Conservation (phyloP, 2,888 invertebrate species). For the Lasioglossum leucozonium region DNA sequence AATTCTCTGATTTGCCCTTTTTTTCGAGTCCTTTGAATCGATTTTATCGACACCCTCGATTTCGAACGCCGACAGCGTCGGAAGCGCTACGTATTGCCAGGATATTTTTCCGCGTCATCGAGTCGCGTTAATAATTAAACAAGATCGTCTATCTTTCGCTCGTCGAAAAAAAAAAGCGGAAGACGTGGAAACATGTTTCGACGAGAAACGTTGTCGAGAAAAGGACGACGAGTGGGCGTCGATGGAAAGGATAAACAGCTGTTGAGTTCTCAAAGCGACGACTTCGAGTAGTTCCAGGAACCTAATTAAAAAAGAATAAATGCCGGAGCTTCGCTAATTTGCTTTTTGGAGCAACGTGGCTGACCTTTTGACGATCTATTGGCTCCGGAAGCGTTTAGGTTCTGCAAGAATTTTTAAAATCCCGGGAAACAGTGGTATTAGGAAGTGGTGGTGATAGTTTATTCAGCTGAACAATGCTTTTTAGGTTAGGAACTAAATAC, state of each 20-base stretch:
- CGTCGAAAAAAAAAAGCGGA: neutral
- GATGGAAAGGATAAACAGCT: constrained; percentile 27
- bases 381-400: neutral
- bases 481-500: neutral
- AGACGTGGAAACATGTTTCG: neutral
- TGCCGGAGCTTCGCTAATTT: neutral
- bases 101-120: neutral
- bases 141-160: neutral
- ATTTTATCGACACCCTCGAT: neutral
- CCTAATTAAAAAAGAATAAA: neutral
- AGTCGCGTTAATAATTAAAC: neutral
- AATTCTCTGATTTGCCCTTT: neutral
- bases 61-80: neutral
- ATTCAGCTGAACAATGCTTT: neutral
- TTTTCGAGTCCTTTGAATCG: neutral
- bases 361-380: neutral
- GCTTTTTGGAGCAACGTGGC: neutral
- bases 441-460: neutral
- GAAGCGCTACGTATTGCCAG: neutral
- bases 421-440: neutral
- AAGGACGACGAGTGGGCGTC: neutral
- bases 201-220: neutral
- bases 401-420: neutral
- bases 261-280: constrained; percentile 12
- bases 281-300: neutral